Base-by-base conservation (phyloP, 2,888 invertebrate species). In the Pharmacophagus antenor region DNA sequence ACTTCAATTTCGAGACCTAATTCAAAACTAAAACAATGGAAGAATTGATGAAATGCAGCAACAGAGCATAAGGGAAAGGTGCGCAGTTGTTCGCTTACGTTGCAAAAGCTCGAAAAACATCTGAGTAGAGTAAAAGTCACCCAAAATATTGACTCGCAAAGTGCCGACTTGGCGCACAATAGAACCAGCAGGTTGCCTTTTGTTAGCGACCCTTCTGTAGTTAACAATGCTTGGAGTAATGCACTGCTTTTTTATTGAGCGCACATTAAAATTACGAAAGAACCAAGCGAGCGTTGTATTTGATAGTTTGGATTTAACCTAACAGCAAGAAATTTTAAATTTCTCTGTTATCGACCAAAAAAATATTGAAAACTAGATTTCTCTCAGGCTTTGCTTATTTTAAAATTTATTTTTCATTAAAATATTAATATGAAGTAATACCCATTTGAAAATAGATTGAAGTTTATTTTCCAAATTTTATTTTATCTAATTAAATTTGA, bases 141-240 rank as follows among this genome's bases (percentile, higher is more conserved):
- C 88, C 80, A 88, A 88, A 88, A 89, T 89, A 88, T 88, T 89
- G 88, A 88, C 80, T 86, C 77, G 82, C 85, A 82, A 87, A 88
- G 87, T 88, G 88, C 87, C 86, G 87, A 80, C 80, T 80, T 73
- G 67, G 77, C 72, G 65, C 75, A 88, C 88, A 88, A 88, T 84
- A 76, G 77, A 70, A 78, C 72, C 88, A 86, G 88, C 88, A 88
- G 88, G 89, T 88, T 76, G 82, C 77, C 87, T 70, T 82, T 88
- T 89, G 87, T 86, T 68, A 64, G 61, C 64, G 66, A 70, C 84
- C 85, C 84, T 77, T 76, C 80, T 74, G 76, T 73, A 70, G 72
- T 70, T 70, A 71, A 84, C 87, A 84, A 85, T 81, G 75, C 78
- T 66, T 68, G 65, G 71, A 72, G 83, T 85, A 85, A 86, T 86